Evolutionary conservation across 2,113 vertebrate species (phyloP).

Genomic region (Rostratula benghalensis): DNA sequence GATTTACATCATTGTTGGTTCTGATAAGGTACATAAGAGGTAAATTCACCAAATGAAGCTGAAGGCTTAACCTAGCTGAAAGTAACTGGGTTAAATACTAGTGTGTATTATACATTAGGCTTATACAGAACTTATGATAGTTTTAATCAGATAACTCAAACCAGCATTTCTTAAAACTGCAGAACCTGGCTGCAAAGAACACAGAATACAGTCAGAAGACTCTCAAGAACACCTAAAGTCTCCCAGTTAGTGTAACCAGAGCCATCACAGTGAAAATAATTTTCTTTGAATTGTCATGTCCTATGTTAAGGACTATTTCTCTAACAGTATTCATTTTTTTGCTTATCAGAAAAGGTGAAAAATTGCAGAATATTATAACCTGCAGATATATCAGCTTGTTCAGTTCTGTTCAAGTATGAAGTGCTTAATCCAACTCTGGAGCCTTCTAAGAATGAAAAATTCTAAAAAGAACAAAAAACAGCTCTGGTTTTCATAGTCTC

Average conservation of each 20-base stretch:
- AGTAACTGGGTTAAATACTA: background rate
- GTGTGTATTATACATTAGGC: background rate
- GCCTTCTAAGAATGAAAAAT: background rate
- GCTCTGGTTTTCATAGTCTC: background rate
- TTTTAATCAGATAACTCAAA: background rate
- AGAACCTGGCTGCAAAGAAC: background rate
- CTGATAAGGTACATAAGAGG: background rate
- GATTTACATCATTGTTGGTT: background rate
- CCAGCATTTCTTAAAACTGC: background rate
- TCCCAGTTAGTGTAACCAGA: background rate
- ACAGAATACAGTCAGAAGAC: background rate
- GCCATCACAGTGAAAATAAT: background rate
- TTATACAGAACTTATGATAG: background rate
- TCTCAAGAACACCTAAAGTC: background rate
- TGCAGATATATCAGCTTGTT: background rate
- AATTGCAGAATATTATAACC: background rate
- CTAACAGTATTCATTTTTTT: background rate
- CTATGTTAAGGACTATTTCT: background rate
- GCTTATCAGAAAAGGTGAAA: background rate
- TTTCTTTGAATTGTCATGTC: background rate
- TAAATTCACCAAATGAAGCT: background rate
- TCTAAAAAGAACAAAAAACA: background rate
- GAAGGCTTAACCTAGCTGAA: background rate
- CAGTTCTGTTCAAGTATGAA: background rate
- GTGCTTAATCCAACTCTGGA: background rate